phyloP scores from a whole-genome alignment of 1,140 invertebrate species.

The Eueides isabella region DNA sequence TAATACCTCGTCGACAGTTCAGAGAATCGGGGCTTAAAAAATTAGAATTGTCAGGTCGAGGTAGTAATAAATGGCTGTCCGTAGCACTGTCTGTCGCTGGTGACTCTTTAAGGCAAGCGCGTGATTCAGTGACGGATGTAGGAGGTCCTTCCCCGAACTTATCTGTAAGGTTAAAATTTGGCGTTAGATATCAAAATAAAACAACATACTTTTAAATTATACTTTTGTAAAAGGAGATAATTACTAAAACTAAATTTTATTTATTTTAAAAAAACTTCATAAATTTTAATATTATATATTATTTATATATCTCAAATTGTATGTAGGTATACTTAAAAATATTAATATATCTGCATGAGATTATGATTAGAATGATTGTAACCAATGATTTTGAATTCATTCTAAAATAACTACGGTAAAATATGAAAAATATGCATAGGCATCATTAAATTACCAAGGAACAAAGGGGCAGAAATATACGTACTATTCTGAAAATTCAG shows the following conservation, averaged over 20 bases:
- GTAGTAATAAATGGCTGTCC: slow-evolving; percentile 91
- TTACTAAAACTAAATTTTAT: not conserved
- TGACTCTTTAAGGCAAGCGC: slow-evolving; percentile 86
- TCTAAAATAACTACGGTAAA: slow-evolving; percentile 20
- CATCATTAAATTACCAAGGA: too few species aligned
- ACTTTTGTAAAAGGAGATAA: not conserved
- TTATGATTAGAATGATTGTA: slow-evolving; percentile 20
- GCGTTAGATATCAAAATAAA: not conserved
- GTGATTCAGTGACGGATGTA: slow-evolving; percentile 79
- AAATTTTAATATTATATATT: not conserved
- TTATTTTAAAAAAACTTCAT: not conserved
- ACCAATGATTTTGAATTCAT: slow-evolving; percentile 20
- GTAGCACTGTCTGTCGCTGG: slow-evolving; percentile 85
- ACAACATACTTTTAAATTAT: not conserved
- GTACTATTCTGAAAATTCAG: slow-evolving; percentile 11
- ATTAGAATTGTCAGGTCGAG: slow-evolving; percentile 90
- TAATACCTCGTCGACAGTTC: slow-evolving; percentile 87
- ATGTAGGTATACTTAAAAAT: not conserved
- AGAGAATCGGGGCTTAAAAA: slow-evolving; percentile 90
- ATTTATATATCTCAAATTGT: not conserved
- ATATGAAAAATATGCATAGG: not conserved
- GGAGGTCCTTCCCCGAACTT: slow-evolving; percentile 56
- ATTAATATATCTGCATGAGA: not conserved
- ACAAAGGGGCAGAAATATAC: slow-evolving; percentile 10
- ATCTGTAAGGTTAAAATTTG: slow-evolving; percentile 43